Percentiles rank a stretch among this genome's conserved stretches.
phyloP scores from a whole-genome alignment of 2,888 invertebrate species.

The Zaprionus bogoriensis region DNA sequence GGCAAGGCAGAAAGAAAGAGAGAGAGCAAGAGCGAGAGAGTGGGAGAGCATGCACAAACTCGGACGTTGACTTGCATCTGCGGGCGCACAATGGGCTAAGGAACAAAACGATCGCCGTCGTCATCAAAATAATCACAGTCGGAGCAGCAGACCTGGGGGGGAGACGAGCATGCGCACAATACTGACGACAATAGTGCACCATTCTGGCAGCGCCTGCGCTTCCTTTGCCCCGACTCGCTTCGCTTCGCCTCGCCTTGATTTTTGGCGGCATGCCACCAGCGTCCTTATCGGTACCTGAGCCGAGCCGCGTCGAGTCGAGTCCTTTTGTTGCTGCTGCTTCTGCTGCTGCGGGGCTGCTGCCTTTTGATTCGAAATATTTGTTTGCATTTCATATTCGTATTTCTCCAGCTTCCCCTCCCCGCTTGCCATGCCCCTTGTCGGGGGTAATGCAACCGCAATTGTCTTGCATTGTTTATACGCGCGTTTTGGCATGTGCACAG shows the following conservation, averaged over 20 bases:
- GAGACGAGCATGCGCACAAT: slow-evolving; percentile 28
- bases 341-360: slow-evolving; percentile 38
- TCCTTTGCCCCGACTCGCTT: slow-evolving; percentile 2
- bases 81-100: slow-evolving; percentile 64
- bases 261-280: slow-evolving; percentile 64
- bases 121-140: slow-evolving; percentile 60
- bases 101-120: slow-evolving; percentile 37
- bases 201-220: slow-evolving; percentile 46
- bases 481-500: slow-evolving; percentile 76
- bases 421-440: neutral
- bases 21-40: neutral
- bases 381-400: slow-evolving; percentile 34
- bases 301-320: slow-evolving; percentile 7
- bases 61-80: slow-evolving; percentile 81
- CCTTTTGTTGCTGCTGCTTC: slow-evolving; percentile 27
- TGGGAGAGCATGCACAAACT: slow-evolving; percentile 21
- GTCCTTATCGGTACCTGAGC: slow-evolving; percentile 49
- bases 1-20: neutral
- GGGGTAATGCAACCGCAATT: slow-evolving; percentile 76
- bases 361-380: slow-evolving; percentile 54
- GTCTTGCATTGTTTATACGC: slow-evolving; percentile 50
- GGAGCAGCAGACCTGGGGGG: slow-evolving; percentile 21
- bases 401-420: slow-evolving; percentile 11
- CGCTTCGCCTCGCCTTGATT: slow-evolving; percentile 24
- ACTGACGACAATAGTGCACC: slow-evolving; percentile 64